These are phyloP conservation scores for Agapostemon virescens DNA, from an alignment of 2,888 invertebrate genomes.

Conservation along the genomic window DNA sequence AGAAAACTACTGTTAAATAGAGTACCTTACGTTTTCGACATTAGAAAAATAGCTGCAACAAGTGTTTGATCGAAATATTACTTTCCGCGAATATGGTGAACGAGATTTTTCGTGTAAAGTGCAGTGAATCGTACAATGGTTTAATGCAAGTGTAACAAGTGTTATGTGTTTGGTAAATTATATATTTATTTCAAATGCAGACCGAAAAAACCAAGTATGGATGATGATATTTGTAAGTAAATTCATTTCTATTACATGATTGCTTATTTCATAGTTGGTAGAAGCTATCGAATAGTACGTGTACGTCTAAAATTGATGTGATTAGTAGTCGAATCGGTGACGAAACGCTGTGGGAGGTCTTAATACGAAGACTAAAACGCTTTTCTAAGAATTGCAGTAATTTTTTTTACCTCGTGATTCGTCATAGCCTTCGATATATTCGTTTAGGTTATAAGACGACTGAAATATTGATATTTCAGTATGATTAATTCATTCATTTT, in stretches of 20 bases:
- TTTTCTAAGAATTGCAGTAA: conserved; percentile 45
- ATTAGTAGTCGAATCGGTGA: conserved; percentile 39
- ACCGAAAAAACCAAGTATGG: conserved; percentile 56
- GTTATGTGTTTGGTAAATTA: not conserved
- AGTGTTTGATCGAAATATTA: not conserved
- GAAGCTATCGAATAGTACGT: conserved; percentile 18
- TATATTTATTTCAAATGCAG: not conserved
- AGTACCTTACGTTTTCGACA: not conserved
- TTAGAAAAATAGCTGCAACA: not conserved
- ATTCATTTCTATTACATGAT: conserved; percentile 4
- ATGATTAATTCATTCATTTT: not conserved
- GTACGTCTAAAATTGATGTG: conserved; percentile 24
- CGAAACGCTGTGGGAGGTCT: conserved; percentile 51
- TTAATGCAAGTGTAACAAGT: not conserved
- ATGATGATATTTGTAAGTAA: conserved; percentile 72
- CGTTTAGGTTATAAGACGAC: conserved; percentile 17
- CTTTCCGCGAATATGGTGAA: not conserved
- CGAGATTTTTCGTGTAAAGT: not conserved
- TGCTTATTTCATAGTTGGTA: not conserved
- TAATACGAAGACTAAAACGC: conserved; percentile 28
- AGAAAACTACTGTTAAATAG: not conserved
- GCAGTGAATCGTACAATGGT: not conserved
- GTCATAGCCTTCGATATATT: not conserved
- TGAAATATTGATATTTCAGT: conserved; percentile 6
- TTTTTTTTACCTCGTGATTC: conserved; percentile 31